phyloP scores from a whole-genome alignment of 2,797 vertebrate species.

The Petrocephalus schoutedeni region DNA sequence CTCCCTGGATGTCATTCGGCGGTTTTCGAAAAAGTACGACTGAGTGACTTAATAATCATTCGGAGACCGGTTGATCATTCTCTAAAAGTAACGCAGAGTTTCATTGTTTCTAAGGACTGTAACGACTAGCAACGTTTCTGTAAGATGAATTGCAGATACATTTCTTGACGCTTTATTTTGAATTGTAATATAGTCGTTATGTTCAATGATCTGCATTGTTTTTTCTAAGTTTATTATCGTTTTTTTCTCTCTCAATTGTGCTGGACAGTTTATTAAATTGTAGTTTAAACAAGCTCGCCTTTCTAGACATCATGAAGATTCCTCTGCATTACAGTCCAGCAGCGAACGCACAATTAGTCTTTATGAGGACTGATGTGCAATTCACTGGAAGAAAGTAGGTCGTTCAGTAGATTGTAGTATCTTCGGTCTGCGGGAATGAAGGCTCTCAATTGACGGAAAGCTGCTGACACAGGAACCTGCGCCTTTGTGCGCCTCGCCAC shows the following conservation, averaged over 20 bases:
- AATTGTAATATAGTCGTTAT: background rate
- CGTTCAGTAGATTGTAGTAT: constrained; percentile 19
- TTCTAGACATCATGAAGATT: background rate
- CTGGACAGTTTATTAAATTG: background rate
- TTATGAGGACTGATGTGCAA: background rate
- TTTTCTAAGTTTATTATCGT: background rate
- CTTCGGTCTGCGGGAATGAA: constrained; percentile 71
- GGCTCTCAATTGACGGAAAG: constrained; percentile 64
- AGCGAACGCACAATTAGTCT: background rate
- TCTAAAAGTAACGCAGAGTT: background rate
- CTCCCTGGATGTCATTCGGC: background rate
- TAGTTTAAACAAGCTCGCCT: background rate
- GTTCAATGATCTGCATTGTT: background rate
- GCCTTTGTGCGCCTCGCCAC: constrained; percentile 52
- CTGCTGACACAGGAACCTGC: constrained; percentile 67
- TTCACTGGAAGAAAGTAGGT: background rate
- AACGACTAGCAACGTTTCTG: background rate
- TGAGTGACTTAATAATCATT: background rate
- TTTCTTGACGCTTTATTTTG: background rate
- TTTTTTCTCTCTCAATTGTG: background rate
- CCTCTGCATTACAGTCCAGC: background rate
- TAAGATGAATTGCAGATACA: too few relatives aligned
- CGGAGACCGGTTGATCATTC: background rate
- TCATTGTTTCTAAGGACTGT: background rate
- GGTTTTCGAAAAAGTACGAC: background rate